These are phyloP conservation scores for Gobius niger DNA, from an alignment of 2,113 vertebrate genomes.

Conservation along the genomic window DNA sequence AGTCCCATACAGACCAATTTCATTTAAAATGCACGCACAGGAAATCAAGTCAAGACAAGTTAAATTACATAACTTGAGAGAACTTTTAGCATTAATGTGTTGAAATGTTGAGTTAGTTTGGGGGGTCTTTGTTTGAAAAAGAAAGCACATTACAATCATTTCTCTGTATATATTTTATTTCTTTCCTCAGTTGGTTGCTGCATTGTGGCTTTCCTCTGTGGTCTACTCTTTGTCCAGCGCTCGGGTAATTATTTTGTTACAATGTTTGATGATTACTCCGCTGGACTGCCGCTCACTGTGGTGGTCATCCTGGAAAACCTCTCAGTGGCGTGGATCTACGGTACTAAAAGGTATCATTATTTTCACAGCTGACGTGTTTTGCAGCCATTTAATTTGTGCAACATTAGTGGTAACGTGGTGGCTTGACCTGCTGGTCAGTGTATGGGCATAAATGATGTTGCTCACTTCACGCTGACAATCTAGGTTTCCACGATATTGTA, in stretches of 20 bases:
- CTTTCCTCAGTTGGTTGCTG: conserved; percentile 85
- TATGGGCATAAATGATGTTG: too few relatives aligned
- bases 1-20: too few relatives aligned
- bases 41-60: too few relatives aligned
- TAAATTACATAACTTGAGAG: too few relatives aligned
- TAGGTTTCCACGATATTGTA: not conserved
- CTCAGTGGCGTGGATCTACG: conserved; percentile 96
- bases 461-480: not conserved
- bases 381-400: too few relatives aligned
- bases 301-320: conserved; percentile 97
- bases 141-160: not conserved
- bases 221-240: conserved; percentile 95
- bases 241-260: conserved; percentile 98
- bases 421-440: too few relatives aligned
- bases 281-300: conserved; percentile 91
- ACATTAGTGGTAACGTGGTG: too few relatives aligned
- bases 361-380: too few relatives aligned
- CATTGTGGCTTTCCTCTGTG: conserved; percentile 90
- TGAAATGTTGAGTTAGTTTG: too few relatives aligned
- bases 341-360: conserved; percentile 88
- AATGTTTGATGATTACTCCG: conserved; percentile 99
- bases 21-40: too few relatives aligned
- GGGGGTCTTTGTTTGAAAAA: too few relatives aligned
- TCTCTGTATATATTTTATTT: not conserved
- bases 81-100: too few relatives aligned